Evolutionary conservation across 2,797 vertebrate species (phyloP).

Genomic region (Catharus ustulatus): DNA sequence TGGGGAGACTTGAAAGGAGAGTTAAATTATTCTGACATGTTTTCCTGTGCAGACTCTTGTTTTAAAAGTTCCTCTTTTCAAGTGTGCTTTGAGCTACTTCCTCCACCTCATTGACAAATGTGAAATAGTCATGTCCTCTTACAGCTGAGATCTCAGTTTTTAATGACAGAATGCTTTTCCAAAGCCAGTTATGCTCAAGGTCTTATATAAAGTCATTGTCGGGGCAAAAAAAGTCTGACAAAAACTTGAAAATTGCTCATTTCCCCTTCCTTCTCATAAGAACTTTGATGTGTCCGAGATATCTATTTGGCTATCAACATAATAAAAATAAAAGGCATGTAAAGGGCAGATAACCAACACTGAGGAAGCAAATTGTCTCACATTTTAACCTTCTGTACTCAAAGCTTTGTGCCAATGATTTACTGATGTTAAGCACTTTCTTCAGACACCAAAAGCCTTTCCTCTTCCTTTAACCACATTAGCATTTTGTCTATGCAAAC

Average conservation of each 20-base stretch:
- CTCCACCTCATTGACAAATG: slow-evolving; percentile 2
- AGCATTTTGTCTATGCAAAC: not conserved
- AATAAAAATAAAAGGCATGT: not conserved
- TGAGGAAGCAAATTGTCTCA: slow-evolving; percentile 11
- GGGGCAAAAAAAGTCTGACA: not conserved
- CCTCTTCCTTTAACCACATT: not conserved
- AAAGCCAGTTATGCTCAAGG: not conserved
- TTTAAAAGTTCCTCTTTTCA: slow-evolving; percentile 43
- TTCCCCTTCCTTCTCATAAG: slow-evolving; percentile 36
- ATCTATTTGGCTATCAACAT: slow-evolving; percentile 6
- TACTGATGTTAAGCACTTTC: slow-evolving; percentile 6
- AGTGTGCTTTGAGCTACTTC: slow-evolving; percentile 30
- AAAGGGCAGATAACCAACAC: not conserved
- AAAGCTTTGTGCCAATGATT: not conserved
- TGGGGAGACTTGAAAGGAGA: not conserved
- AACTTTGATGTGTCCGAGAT: slow-evolving; percentile 47
- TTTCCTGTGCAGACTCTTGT: slow-evolving; percentile 21
- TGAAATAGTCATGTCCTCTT: not conserved
- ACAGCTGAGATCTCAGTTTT: not conserved
- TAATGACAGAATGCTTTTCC: not conserved
- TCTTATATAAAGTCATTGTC: slow-evolving; percentile 13
- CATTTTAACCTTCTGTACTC: slow-evolving; percentile 49
- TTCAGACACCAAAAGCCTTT: slow-evolving; percentile 16
- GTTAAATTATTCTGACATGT: not conserved
- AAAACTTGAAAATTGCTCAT: slow-evolving; percentile 48